Percentiles rank a stretch among this genome's conserved stretches.
Conservation (phyloP, 2,113 vertebrate species). For the Tupaia chinensis region DNA sequence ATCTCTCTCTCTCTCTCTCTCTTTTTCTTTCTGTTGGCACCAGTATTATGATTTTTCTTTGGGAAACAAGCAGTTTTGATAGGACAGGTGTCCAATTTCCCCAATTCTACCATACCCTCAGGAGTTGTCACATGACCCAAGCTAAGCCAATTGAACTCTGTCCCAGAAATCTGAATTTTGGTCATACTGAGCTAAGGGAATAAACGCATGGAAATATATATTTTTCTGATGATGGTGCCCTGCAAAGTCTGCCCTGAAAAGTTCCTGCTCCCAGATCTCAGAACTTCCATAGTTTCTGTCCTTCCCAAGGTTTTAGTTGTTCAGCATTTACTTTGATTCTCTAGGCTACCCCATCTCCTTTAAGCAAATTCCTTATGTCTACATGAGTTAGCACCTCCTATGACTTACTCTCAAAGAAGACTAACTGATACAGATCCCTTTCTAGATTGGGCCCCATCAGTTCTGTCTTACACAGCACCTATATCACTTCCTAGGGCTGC, state of each 20-base stretch:
- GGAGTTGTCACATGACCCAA: background rate
- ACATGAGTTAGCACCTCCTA: background rate
- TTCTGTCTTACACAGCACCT: background rate
- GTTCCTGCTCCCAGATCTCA: background rate
- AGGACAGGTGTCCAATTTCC: background rate
- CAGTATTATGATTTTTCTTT: background rate
- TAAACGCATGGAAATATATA: background rate
- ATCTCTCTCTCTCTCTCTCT: background rate
- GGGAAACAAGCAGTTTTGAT: background rate
- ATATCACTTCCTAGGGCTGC: background rate
- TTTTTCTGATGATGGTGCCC: background rate
- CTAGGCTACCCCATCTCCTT: background rate
- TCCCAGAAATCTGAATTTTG: background rate
- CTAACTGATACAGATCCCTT: background rate
- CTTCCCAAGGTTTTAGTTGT: background rate
- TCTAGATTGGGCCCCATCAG: background rate
- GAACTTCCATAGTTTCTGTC: background rate
- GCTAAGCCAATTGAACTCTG: background rate
- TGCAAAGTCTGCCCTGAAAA: background rate
- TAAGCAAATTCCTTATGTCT: background rate
- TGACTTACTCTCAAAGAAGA: background rate
- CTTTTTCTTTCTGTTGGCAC: background rate
- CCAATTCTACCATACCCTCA: background rate
- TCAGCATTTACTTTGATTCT: background rate
- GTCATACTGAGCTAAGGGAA: background rate